Conservation (phyloP, 1,140 invertebrate species). For the Drosophila seguyi region DNA sequence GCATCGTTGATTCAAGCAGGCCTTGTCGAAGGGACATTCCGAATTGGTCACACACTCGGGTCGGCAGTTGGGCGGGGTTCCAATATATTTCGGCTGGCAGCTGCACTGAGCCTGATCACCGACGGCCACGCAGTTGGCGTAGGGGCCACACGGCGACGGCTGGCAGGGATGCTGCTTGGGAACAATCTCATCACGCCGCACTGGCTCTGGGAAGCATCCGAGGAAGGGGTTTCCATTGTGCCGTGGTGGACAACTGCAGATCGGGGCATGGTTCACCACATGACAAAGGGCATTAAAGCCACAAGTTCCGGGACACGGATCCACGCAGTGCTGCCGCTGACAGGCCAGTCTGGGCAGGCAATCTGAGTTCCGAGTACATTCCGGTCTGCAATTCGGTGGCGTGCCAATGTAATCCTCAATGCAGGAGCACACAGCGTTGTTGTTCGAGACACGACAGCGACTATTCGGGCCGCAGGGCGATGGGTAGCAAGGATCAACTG, state of each 20-base stretch:
- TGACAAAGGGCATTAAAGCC: conserved; percentile 92
- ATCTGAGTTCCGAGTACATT: conserved; percentile 93
- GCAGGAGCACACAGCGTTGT: conserved; percentile 88
- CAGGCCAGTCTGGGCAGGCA: conserved; percentile 92
- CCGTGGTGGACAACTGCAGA: conserved; percentile 91
- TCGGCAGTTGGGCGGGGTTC: conserved; percentile 91
- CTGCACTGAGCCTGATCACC: conserved; percentile 89
- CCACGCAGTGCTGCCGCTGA: conserved; percentile 90
- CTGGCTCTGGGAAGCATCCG: conserved; percentile 87
- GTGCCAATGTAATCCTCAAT: conserved; percentile 87
- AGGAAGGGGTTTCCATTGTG: conserved; percentile 93
- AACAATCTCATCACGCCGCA: conserved; percentile 50
- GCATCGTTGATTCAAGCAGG: conserved; percentile 88
- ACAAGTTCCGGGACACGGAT: conserved; percentile 90
- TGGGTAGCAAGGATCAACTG: conserved; percentile 86
- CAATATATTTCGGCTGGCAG: conserved; percentile 90
- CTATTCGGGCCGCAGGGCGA: conserved; percentile 88
- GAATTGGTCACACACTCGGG: conserved; percentile 94
- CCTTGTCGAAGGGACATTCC: conserved; percentile 88
- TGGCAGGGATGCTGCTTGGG: conserved; percentile 86
- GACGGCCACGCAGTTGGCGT: conserved; percentile 89
- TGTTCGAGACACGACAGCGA: conserved; percentile 86
- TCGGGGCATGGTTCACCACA: conserved; percentile 92
- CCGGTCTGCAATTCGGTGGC: conserved; percentile 92
- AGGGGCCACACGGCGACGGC: conserved; percentile 91